Evolutionary conservation across 2,888 invertebrate genomes (phyloP), one percentile per base, ranked within the genome.

Genomic region (Diplolepis rosae): DNA sequence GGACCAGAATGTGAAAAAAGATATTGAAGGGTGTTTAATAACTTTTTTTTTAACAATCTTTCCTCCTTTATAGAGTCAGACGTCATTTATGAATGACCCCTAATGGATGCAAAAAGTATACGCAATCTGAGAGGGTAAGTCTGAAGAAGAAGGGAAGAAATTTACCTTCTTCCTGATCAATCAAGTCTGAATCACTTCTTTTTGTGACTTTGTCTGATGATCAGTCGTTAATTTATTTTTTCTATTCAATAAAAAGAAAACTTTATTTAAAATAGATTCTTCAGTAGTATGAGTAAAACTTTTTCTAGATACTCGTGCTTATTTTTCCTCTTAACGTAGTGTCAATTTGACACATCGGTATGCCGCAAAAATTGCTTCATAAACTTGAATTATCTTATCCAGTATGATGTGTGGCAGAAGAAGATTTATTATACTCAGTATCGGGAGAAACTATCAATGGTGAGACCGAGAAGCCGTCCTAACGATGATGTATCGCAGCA

Each of bases 401-500:
- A 67, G 74, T 70, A 13, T 22, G 65, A 70, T 66, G 65, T 72
- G 77, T 75, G 77, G 74, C 72, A 76, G 70, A 66, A 72, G 77
- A 74, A 77, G 78, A 81, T 80, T 81, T 77, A 81, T 80, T 81
- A n/a, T n/a, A 80, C 74, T 73, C 73, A 70, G 74, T 81, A 82
- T 81, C 82, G 76, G 72, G 72, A 72, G 75, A 77, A 79, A 73
- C 76, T 79, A 80, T 79, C 79, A 79, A 81, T 83, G 76, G 73
- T 72, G 24, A 72, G 80, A 80, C 76, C 80, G 75, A 81, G 81
- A 79, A 81, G 76, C 79, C 79, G 79, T 82, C 80, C 81, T 83
- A 82, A 82, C 82, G 82, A 82, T 82, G 82, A 82, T 83, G 81
- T 81, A 82, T 83, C 79, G 82, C 76, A 73, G 70, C 68, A 67